Conservation (phyloP, 2,797 vertebrate species). For the Dendrocincla fuliginosa region DNA sequence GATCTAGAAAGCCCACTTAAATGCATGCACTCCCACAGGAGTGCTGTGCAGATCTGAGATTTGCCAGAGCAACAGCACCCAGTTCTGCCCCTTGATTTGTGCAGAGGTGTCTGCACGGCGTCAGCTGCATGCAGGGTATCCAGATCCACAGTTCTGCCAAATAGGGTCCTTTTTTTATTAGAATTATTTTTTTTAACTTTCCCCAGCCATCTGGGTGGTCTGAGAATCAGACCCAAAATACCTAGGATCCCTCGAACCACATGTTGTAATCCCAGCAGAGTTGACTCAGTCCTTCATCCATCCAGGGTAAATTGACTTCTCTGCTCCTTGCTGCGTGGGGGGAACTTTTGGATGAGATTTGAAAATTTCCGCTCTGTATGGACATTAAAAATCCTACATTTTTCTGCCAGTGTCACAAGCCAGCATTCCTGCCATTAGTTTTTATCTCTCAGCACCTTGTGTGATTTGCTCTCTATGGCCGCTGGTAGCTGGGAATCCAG, state of each 20-base stretch:
- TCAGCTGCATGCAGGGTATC: constrained; percentile 11
- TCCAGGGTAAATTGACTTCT: constrained; percentile 61
- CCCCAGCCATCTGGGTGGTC: constrained; percentile 64
- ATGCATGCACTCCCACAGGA: rapidly evolving
- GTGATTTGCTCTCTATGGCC: not conserved
- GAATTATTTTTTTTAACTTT: not conserved
- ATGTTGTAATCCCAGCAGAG: constrained; percentile 63
- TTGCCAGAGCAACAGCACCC: constrained; percentile 26
- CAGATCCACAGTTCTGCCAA: constrained; percentile 27
- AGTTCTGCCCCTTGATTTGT: constrained; percentile 7
- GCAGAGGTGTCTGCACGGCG: not conserved
- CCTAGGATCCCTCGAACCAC: constrained; percentile 59
- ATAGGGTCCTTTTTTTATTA: not conserved
- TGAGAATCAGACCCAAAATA: constrained; percentile 41
- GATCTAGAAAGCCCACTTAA: constrained; percentile 3
- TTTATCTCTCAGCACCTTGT: constrained; percentile 10
- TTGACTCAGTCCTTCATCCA: constrained; percentile 66
- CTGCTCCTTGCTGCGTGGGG: constrained; percentile 34
- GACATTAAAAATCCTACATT: constrained; percentile 33
- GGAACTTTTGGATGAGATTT: constrained; percentile 40
- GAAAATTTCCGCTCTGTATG: constrained; percentile 28
- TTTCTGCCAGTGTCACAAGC: constrained; percentile 18
- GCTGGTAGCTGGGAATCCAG: not conserved
- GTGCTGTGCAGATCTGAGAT: not conserved
- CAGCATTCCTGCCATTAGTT: not conserved